These are phyloP conservation scores for Rallus crepitans DNA, from an alignment of 2,797 vertebrate species.

Conservation along the genomic window DNA sequence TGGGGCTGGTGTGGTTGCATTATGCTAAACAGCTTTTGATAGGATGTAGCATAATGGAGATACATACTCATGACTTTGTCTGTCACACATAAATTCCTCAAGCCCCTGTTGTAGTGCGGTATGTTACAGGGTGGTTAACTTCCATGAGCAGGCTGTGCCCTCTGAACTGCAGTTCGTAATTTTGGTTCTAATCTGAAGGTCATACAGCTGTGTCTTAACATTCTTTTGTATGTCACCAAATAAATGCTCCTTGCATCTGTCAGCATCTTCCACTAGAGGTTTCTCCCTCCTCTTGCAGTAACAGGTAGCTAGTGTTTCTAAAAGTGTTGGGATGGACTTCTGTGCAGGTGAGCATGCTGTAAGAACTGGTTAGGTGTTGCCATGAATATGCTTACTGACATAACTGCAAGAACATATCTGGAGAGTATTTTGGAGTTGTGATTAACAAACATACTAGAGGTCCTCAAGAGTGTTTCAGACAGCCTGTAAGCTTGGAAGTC, in stretches of 20 bases:
- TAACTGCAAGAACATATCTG: background rate
- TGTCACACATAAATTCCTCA: background rate
- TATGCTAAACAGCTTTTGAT: background rate
- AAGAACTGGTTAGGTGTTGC: background rate
- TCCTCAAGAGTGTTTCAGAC: background rate
- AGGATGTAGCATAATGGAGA: rapidly evolving
- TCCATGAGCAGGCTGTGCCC: background rate
- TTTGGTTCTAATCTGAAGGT: background rate
- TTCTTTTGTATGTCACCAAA: background rate
- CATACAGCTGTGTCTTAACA: background rate
- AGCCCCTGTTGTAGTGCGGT: background rate
- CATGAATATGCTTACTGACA: background rate
- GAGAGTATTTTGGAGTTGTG: background rate
- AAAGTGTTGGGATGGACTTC: background rate
- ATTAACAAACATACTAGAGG: background rate
- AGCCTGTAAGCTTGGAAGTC: background rate
- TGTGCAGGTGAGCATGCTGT: background rate
- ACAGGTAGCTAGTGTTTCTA: background rate
- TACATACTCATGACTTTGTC: background rate
- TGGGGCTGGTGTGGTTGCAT: background rate
- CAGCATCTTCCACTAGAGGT: background rate
- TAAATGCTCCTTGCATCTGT: background rate
- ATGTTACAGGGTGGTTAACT: background rate
- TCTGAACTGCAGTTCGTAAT: background rate
- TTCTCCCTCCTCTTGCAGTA: background rate